These are phyloP conservation scores for Conus ventricosus DNA, from an alignment of 1,140 invertebrate genomes.

Conservation along the genomic window DNA sequence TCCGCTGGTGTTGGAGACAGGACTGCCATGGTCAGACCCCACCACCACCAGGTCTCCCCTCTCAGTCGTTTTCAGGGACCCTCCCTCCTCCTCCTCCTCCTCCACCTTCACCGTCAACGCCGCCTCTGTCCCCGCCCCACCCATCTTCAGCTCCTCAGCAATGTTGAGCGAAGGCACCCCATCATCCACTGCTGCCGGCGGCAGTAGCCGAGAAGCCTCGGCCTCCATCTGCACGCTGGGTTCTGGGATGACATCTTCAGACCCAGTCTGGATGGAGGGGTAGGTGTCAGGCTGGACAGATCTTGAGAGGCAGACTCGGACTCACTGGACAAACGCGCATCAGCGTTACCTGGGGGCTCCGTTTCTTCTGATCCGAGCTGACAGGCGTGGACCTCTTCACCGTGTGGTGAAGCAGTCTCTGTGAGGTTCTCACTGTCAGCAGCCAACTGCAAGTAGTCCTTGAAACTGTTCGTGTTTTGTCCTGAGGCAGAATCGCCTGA, in stretches of 20 bases:
- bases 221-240: neutral
- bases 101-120: neutral
- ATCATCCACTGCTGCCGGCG: neutral
- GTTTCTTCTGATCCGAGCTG: neutral
- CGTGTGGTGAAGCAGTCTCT: neutral
- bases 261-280: neutral
- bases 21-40: constrained; percentile 61
- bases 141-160: neutral
- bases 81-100: constrained; percentile 6
- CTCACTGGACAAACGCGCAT: neutral
- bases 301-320: neutral
- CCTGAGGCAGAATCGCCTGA: too few species aligned
- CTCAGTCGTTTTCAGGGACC: constrained; percentile 61
- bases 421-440: neutral
- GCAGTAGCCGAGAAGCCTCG: neutral
- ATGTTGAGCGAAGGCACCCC: neutral
- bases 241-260: too few species aligned
- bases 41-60: constrained; percentile 71
- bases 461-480: neutral
- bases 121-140: neutral
- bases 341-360: neutral
- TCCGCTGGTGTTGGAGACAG: constrained; percentile 60
- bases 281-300: neutral
- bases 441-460: neutral
- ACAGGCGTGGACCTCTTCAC: neutral